A percentile compares a stretch with the other conserved stretches of the same genome.
Conservation (phyloP, 2,888 invertebrate species). For the Drosophila demipolita region DNA sequence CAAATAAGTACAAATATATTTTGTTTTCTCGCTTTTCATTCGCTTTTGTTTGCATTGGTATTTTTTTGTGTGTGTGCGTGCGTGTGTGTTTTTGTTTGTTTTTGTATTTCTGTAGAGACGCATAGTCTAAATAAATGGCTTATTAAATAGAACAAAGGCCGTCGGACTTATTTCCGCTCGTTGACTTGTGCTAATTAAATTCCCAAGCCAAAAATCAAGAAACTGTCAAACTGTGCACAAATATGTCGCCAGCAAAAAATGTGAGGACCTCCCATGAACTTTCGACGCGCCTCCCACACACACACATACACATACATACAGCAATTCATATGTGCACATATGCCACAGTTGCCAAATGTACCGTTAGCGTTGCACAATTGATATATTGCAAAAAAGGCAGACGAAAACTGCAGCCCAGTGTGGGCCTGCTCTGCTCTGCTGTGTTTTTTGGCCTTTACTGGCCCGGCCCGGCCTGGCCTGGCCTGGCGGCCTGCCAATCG, state of each 20-base stretch:
- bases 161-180: conserved; percentile 38
- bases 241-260: conserved; percentile 20
- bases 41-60: conserved; percentile 18
- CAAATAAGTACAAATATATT: conserved; percentile 66
- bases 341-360: conserved; percentile 57
- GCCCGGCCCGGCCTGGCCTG: conserved; percentile 37
- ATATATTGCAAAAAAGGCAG: conserved; percentile 66
- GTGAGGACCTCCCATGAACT: conserved; percentile 72
- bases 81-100: not conserved
- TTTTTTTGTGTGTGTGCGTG: not conserved
- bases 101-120: conserved; percentile 29
- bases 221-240: conserved; percentile 28
- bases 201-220: conserved; percentile 23
- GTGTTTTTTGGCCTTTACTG: conserved; percentile 12
- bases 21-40: conserved; percentile 37
- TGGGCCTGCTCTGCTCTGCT: conserved; percentile 46
- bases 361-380: conserved; percentile 78
- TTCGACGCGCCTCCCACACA: conserved; percentile 67
- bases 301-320: conserved; percentile 15
- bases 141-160: conserved; percentile 62
- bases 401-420: conserved; percentile 60
- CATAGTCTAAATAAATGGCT: conserved; percentile 46
- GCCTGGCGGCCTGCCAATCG: conserved; percentile 71
- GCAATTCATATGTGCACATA: not conserved
- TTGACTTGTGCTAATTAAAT: conserved; percentile 56